A percentile compares a stretch with the other conserved stretches of the same genome.
These are phyloP conservation scores for Chlorops oryzae DNA, from an alignment of 1,140 invertebrate species.

Conservation along the genomic window DNA sequence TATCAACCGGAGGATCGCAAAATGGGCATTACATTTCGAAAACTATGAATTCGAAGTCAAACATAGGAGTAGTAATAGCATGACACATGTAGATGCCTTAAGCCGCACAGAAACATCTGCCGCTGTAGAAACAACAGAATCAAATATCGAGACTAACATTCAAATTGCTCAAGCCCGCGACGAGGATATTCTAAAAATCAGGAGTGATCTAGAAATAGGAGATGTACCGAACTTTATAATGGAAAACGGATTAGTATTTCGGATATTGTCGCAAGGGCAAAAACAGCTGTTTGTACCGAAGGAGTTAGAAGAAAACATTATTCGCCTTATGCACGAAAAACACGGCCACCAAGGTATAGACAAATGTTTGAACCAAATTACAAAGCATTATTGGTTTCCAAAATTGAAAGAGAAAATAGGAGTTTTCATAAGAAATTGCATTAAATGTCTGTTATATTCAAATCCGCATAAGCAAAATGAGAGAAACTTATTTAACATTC, in stretches of 20 bases:
- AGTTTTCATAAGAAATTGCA: too few relatives aligned
- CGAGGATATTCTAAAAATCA: background rate
- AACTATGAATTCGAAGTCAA: slow-evolving; percentile 9
- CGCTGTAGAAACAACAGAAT: background rate
- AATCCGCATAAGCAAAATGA: too few relatives aligned
- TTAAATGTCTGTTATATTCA: too few relatives aligned
- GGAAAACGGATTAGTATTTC: slow-evolving; percentile 9
- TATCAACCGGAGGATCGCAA: slow-evolving; percentile 31
- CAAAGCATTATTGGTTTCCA: too few relatives aligned
- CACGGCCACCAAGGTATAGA: too few relatives aligned
- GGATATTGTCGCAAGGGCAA: background rate
- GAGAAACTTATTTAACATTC: too few relatives aligned
- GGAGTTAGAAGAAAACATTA: too few relatives aligned
- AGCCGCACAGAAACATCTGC: slow-evolving; percentile 13
- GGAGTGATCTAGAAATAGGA: slow-evolving; percentile 1
- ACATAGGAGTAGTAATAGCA: slow-evolving; percentile 11
- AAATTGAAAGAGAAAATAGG: too few relatives aligned
- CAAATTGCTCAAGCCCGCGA: slow-evolving; percentile 6
- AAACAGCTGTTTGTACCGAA: slow-evolving; percentile 2
- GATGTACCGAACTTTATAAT: background rate
- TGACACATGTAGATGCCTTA: slow-evolving; percentile 35
- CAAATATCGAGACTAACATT: slow-evolving; percentile 8
- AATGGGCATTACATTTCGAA: slow-evolving; percentile 29
- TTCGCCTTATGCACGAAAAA: too few relatives aligned
- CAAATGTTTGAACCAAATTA: too few relatives aligned